These are phyloP conservation scores for Gracilinanus agilis DNA, from an alignment of 2,113 vertebrate genomes.

Conservation along the genomic window DNA sequence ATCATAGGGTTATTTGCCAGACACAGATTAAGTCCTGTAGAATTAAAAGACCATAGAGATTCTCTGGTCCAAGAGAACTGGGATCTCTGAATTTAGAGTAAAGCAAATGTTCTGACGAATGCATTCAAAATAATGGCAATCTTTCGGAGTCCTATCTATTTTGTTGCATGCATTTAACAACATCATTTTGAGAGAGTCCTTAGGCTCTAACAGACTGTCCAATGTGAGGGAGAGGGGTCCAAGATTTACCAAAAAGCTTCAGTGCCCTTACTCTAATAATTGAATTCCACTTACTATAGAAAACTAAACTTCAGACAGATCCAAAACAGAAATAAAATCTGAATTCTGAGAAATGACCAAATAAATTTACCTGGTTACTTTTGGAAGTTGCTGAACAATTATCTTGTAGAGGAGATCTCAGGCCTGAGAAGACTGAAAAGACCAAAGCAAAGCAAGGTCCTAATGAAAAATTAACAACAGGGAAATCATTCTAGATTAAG, in stretches of 20 bases:
- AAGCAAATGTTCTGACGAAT: background rate
- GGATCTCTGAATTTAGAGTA: background rate
- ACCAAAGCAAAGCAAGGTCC: background rate
- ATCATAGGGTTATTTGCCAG: background rate
- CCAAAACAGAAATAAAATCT: background rate
- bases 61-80: background rate
- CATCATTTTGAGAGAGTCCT: background rate
- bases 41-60: background rate
- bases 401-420: background rate
- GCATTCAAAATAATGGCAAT: background rate
- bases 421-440: background rate
- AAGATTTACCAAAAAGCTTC: background rate
- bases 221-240: background rate
- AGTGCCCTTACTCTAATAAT: background rate
- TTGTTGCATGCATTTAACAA: background rate
- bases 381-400: background rate
- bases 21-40: background rate
- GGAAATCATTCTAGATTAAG: background rate
- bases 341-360: background rate
- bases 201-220: background rate
- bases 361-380: background rate
- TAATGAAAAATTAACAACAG: background rate
- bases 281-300: background rate
- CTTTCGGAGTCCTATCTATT: background rate
- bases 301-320: background rate